phyloP scores from a whole-genome alignment of 2,113 vertebrate genomes.

The Bungarus multicinctus region DNA sequence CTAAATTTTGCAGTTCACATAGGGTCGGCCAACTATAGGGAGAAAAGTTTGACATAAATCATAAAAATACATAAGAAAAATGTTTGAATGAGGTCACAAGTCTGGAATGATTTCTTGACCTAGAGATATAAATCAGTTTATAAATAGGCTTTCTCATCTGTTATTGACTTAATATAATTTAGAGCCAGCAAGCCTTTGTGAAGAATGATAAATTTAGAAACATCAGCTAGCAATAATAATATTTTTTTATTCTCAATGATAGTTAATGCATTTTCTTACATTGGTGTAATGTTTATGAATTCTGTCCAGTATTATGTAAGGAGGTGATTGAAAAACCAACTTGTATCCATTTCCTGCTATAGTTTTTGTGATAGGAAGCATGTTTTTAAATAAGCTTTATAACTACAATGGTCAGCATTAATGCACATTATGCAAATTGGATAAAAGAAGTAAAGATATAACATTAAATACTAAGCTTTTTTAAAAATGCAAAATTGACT shows the following conservation, averaged over 20 bases:
- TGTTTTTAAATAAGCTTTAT: not conserved
- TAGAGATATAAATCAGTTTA: not conserved
- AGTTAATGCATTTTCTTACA: conserved; percentile 49
- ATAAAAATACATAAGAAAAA: not conserved
- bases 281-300: conserved; percentile 49
- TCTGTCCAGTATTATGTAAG: conserved; percentile 42
- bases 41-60: not conserved
- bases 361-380: conserved; percentile 37
- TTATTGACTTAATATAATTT: conserved; percentile 18
- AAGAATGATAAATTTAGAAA: conserved; percentile 20
- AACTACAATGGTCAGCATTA: not conserved
- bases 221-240: conserved; percentile 26
- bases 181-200: not conserved
- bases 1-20: not conserved
- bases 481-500: not conserved
- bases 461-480: not conserved
- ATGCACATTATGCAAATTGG: not conserved
- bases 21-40: not conserved
- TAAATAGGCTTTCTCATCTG: not conserved
- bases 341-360: conserved; percentile 14
- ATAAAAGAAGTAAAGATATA: not conserved
- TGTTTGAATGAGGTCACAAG: not conserved
- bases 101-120: not conserved
- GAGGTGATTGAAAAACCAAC: not conserved
- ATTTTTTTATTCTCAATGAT: conserved; percentile 31